A percentile compares a stretch with the other conserved stretches of the same genome.
These are phyloP conservation scores for Dasyurus viverrinus DNA, from an alignment of 2,113 vertebrate genomes.

Conservation along the genomic window DNA sequence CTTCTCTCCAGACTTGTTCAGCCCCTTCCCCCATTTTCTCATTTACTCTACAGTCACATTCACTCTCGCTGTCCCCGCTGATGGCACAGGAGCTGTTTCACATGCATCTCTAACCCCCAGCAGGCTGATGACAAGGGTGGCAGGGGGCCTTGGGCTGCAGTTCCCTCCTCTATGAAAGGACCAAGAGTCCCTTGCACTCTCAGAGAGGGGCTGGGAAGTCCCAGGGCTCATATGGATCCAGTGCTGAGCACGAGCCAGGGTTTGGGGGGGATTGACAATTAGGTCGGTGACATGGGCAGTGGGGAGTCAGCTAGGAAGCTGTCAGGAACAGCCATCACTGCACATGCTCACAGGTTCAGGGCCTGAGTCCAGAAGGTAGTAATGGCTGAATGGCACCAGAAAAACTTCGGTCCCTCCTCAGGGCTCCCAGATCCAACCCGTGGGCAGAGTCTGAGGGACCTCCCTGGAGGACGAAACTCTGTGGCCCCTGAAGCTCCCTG, in stretches of 20 bases:
- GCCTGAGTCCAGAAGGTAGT: conserved; percentile 13
- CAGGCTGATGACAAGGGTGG: no score
- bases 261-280: neutral
- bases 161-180: no score
- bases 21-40: no score
- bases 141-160: no score
- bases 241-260: neutral
- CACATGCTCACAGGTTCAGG: conserved; percentile 11
- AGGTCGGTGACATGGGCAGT: neutral
- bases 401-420: rapidly evolving
- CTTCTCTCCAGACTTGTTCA: neutral
- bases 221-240: conserved; percentile 15
- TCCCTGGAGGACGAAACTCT: neutral
- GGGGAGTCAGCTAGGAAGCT: neutral
- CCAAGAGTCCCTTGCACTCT: neutral
- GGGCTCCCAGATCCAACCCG: neutral
- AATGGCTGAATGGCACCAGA: neutral
- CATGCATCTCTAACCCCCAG: neutral
- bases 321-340: neutral
- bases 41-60: neutral
- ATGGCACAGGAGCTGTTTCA: neutral
- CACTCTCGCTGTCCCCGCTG: no score
- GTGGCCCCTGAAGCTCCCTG: neutral
- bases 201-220: conserved; percentile 43
- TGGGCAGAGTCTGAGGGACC: neutral